Base-by-base conservation (phyloP, 2,113 vertebrate genomes). In the Aegithalos caudatus region DNA sequence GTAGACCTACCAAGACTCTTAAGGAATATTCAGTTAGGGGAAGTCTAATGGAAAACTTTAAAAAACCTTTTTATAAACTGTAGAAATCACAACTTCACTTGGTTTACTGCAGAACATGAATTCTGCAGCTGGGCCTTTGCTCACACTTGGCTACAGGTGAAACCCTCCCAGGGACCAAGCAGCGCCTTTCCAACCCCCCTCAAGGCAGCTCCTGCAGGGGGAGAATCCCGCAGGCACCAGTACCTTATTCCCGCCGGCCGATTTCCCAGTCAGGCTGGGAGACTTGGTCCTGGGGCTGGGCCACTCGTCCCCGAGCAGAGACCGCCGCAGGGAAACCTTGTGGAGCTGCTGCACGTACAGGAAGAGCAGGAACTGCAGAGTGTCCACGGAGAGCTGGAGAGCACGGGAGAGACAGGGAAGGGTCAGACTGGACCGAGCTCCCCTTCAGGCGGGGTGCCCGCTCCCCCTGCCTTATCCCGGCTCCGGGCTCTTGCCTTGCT, bases 301-400 rank as follows among this genome's bases (percentile, higher is more conserved):
- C 99, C 99, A 99, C 73, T 99, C 99, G 78, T 99, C 99, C 9
- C 99, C 99, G 12, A 99, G 98, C 92, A 99, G 95, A 38, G 99
- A 99, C 21, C 98, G 98, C 22, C 99, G 98, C 76, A 99, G 95
- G 33, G 99, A 99, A 33, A 99, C 95, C 2, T 98, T 99, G 97
- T 99, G 99, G 54, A 99, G 91, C 96, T 99, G 99, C 92, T 99
- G 99, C 66, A 99, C 94, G 90, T 98, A 99, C 12, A 99, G 98
- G 97, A 99, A 99, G 33, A 99, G 98, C 91, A 99, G 98, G 97
- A 99, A 99, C 98, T 99, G 98, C 94, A 99, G 97, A 0, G 99
- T 99, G 92, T 99, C 98, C 92, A 99, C 99, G 21, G 98, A 99
- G 74, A 99, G 94, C 99, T 99, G 90, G 12, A 29, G 60, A 42